Base-by-base conservation (phyloP, 2,888 invertebrate genomes). In the Masnerella sp. region DNA sequence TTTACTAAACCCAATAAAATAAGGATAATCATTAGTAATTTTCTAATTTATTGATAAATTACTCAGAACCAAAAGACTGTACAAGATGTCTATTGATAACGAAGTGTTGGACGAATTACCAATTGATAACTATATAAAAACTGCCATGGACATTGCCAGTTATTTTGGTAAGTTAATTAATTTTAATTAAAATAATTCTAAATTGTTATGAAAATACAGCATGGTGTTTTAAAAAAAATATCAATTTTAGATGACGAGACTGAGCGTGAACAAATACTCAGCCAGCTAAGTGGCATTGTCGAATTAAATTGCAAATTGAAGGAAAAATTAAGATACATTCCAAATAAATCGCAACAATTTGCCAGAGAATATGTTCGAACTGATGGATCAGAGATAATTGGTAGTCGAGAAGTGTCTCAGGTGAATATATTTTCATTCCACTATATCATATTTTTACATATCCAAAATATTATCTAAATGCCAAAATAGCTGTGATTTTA, bases 81-180 rank as follows among this genome's bases (percentile, higher is more conserved):
- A 22, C 15, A 36, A 22, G 25, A 65, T 68, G 68, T 68, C 68
- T 15, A 15, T 58, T 7, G 59, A 59, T 28, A 51, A 43, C 30
- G 25, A 43, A 28, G n/a, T n/a, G n/a, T 9, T 69, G 0, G 45
- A 43, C n/a, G 68, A 52, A n/a, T 45, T 61, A 9, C 15, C 81
- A 1, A 76, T 79, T 32, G 78, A 81, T 15, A 70, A 49, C 58
- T 81, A 78, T 15, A 59, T 78, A n/a, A 81, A 79, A 77, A 83
- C 80, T 30, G 85, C 84, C 17, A 75, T 74, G 0, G 80, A 82
- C 49, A 77, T 83, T 12, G 71, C 82, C 12, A 75, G 47, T 20
- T 76, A 84, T 20, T 80, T 75, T 45, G 81, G 85, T 85, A 76
- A 51, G 12, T 5, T 8, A 38, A 7, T 15, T n/a, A n/a, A n/a